Percentiles rank a stretch among this genome's conserved stretches.
These are phyloP conservation scores for Portevinia maculata DNA, from an alignment of 2,888 invertebrate genomes.

Conservation along the genomic window DNA sequence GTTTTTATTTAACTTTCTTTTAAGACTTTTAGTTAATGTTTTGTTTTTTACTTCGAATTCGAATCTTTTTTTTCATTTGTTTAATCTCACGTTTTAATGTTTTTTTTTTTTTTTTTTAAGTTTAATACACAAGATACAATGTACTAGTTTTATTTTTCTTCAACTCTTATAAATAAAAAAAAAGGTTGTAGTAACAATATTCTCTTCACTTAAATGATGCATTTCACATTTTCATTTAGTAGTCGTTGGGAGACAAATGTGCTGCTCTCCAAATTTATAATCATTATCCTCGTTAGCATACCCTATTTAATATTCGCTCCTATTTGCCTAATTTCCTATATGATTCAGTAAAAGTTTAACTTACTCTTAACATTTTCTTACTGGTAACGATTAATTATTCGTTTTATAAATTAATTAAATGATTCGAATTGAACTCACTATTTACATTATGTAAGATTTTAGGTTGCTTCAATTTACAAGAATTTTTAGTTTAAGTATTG, in stretches of 20 bases:
- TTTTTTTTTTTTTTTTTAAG: constrained; percentile 44
- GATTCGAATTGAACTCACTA: constrained; percentile 67
- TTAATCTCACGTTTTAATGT: constrained; percentile 53
- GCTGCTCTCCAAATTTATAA: constrained; percentile 28
- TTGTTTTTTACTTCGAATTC: constrained; percentile 48
- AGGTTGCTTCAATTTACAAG: constrained; percentile 41
- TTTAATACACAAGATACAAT: constrained; percentile 64
- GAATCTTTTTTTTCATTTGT: constrained; percentile 38
- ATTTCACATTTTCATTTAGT: constrained; percentile 35
- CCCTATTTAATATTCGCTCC: constrained; percentile 47
- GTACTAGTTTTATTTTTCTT: constrained; percentile 58
- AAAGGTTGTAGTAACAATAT: constrained; percentile 66
- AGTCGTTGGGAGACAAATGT: constrained; percentile 53
- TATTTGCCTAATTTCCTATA: constrained; percentile 52
- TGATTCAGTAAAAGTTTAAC: constrained; percentile 52
- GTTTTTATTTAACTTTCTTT: constrained; percentile 70
- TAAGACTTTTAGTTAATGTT: constrained; percentile 64
- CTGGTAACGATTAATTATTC: constrained; percentile 51
- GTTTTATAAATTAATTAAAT: constrained; percentile 53
- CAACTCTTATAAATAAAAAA: constrained; percentile 62
- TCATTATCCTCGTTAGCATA: constrained; percentile 13
- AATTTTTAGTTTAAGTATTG: constrained; percentile 31
- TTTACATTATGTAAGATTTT: constrained; percentile 60
- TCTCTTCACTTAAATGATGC: constrained; percentile 28
- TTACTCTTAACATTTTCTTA: constrained; percentile 57